Evolutionary conservation across 2,888 invertebrate species (phyloP).

Genomic region (Xestia c-nigrum): DNA sequence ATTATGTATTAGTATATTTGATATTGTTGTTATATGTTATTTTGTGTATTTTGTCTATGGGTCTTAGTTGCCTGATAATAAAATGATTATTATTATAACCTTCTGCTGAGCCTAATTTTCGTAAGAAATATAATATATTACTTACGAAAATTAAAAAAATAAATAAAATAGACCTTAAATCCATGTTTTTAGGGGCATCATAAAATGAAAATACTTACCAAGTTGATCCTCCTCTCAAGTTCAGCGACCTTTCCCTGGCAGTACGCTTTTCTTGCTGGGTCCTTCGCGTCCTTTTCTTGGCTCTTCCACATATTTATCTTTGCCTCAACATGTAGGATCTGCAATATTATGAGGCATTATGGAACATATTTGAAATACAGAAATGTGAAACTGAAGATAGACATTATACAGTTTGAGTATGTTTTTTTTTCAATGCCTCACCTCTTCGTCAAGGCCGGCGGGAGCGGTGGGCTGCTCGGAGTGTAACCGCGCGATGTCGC

Average conservation of each 20-base stretch:
- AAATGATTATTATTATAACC: too few relatives aligned
- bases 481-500: constrained; percentile 77
- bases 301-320: constrained; percentile 86
- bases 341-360: constrained; percentile 37
- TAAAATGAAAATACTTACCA: constrained; percentile 71
- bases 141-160: too few relatives aligned
- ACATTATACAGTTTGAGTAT: not conserved
- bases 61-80: too few relatives aligned
- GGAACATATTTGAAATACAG: not conserved
- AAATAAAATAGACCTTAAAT: too few relatives aligned
- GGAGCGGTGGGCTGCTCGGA: constrained; percentile 61
- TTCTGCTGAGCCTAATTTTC: not conserved
- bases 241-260: constrained; percentile 78
- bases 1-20: too few relatives aligned
- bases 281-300: constrained; percentile 76
- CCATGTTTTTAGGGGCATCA: not conserved
- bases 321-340: constrained; percentile 83
- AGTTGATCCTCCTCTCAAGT: constrained; percentile 71
- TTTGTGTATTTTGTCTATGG: too few relatives aligned
- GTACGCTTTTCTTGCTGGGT: constrained; percentile 82
- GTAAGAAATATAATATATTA: not conserved
- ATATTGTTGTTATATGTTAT: too few relatives aligned
- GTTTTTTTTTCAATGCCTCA: constrained; percentile 27
- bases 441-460: constrained; percentile 72
- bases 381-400: not conserved